Conservation (phyloP, 2,113 vertebrate genomes). For the Zapus hudsonius region DNA sequence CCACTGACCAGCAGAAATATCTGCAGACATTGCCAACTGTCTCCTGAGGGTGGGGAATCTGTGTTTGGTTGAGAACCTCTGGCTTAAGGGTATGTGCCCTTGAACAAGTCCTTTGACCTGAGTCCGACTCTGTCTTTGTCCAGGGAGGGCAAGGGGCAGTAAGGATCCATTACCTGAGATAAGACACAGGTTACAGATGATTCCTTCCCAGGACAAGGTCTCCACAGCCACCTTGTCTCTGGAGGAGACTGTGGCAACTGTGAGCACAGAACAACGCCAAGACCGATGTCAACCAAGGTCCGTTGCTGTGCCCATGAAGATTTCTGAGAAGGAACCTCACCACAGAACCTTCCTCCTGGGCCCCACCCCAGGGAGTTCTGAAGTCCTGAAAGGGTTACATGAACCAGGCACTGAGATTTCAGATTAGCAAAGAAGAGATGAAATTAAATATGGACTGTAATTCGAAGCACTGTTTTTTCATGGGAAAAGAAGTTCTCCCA, state of each 20-base stretch:
- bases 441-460: conserved; percentile 70
- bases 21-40: not conserved
- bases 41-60: not conserved
- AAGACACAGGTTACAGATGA: not conserved
- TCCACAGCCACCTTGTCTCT: not conserved
- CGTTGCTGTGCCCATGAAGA: not conserved
- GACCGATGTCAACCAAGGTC: not conserved
- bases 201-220: not conserved
- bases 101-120: not conserved
- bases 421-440: conserved; percentile 58
- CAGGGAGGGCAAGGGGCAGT: not conserved
- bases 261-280: not conserved
- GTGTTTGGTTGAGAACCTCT: not conserved
- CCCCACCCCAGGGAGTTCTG: fast-evolving
- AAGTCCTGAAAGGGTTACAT: conserved; percentile 33
- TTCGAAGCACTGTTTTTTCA: conserved; percentile 50
- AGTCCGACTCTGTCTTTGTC: not conserved
- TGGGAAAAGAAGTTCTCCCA: conserved; percentile 66
- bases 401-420: not conserved
- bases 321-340: not conserved
- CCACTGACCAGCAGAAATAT: not conserved
- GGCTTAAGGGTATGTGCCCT: not conserved
- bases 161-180: not conserved
- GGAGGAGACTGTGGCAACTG: fast-evolving
- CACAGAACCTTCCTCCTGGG: not conserved